Conservation (phyloP, 2,113 vertebrate genomes). For the Syrmaticus mikado region DNA sequence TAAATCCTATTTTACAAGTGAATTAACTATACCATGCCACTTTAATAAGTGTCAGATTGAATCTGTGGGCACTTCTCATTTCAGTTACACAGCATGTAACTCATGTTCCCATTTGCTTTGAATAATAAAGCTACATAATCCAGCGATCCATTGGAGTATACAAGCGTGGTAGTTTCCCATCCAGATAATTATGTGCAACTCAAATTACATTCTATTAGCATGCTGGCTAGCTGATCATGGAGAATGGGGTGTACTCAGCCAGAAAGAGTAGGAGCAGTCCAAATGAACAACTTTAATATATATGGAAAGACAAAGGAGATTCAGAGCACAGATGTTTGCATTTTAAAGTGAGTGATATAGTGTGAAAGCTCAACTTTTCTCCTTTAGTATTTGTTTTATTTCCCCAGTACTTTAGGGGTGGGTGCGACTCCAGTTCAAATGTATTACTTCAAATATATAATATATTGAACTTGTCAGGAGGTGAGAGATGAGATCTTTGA, state of each 20-base stretch:
- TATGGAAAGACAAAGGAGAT: neutral
- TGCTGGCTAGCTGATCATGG: conserved; percentile 11
- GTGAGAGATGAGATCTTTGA: neutral
- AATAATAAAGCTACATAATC: conserved; percentile 45
- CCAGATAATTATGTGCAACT: conserved; percentile 47
- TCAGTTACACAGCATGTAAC: conserved; percentile 13
- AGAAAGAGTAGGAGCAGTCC: neutral
- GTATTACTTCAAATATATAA: too few species aligned
- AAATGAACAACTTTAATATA: neutral
- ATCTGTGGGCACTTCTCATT: conserved; percentile 5
- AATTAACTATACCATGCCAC: neutral
- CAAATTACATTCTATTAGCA: conserved; percentile 41
- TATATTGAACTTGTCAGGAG: neutral
- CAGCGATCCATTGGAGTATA: conserved; percentile 15
- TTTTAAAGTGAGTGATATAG: neutral
- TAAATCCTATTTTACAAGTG: conserved; percentile 12
- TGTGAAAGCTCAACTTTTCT: neutral
- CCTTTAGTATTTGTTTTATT: neutral
- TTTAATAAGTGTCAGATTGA: neutral
- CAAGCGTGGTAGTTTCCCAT: conserved; percentile 16
- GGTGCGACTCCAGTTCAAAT: neutral
- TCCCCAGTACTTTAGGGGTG: neutral
- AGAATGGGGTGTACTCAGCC: neutral
- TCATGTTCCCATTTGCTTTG: conserved; percentile 46
- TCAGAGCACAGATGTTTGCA: neutral